Conservation (phyloP, 2,888 invertebrate species). For the Perithous albicinctus region DNA sequence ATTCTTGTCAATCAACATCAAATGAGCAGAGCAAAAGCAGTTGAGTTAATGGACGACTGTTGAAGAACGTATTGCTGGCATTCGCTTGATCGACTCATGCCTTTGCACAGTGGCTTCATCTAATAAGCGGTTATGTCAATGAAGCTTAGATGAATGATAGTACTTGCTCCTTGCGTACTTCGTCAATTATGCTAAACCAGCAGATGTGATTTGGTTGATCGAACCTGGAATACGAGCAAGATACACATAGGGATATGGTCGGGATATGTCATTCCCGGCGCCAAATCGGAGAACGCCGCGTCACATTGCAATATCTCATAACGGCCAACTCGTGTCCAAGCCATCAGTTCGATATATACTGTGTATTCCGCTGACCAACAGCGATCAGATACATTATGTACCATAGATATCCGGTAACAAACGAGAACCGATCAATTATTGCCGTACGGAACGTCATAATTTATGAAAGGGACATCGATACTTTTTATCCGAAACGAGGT, state of each 20-base stretch:
- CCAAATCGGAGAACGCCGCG: constrained; percentile 59
- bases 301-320: constrained; percentile 59
- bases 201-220: constrained; percentile 30
- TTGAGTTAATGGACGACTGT: background rate
- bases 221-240: constrained; percentile 8
- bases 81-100: constrained; percentile 48
- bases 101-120: constrained; percentile 34
- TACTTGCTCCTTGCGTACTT: constrained; percentile 55
- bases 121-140: constrained; percentile 76
- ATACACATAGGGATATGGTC: constrained; percentile 41
- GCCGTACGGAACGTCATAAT: constrained; percentile 25
- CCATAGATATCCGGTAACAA: constrained; percentile 56
- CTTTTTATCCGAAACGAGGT: constrained; percentile 47
- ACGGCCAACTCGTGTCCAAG: constrained; percentile 60
- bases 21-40: background rate
- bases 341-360: constrained; percentile 24
- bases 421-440: constrained; percentile 58
- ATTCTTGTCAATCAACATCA: constrained; percentile 32
- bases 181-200: constrained; percentile 73
- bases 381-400: constrained; percentile 2
- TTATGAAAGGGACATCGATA: constrained; percentile 55
- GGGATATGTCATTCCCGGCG: constrained; percentile 64
- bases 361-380: constrained; percentile 11
- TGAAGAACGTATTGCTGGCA: constrained; percentile 50
- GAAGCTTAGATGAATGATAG: constrained; percentile 70